Percentiles rank a stretch among this genome's conserved stretches.
Evolutionary conservation across 2,888 invertebrate species (phyloP).

Genomic region (Nephrotoma flavescens): DNA sequence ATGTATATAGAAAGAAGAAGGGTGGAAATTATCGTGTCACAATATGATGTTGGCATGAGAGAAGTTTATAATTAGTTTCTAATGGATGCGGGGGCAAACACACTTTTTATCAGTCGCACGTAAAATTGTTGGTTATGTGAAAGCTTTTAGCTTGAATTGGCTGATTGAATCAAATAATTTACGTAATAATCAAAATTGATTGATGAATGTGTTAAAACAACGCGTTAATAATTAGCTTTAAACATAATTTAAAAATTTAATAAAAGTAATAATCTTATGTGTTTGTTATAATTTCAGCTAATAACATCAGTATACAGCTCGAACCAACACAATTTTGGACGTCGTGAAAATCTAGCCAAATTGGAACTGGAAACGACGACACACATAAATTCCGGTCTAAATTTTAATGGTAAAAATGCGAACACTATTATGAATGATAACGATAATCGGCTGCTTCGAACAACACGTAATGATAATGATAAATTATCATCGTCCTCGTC

Average conservation of each 20-base stretch:
- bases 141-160: background rate
- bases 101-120: background rate
- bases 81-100: background rate
- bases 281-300: background rate
- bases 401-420: background rate
- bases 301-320: constrained; percentile 2
- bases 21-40: background rate
- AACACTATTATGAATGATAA: background rate
- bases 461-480: background rate
- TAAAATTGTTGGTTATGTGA: background rate
- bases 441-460: background rate
- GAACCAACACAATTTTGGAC: constrained; percentile 6
- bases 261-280: background rate
- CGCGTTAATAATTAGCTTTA: background rate
- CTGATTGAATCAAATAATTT: background rate
- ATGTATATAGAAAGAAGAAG: background rate
- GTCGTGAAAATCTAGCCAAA: constrained; percentile 14
- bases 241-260: background rate
- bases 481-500: background rate
- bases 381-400: constrained; percentile 4
- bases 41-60: background rate
- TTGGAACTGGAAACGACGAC: constrained; percentile 13
- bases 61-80: background rate
- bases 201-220: background rate
- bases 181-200: background rate